These are phyloP conservation scores for Drosophila ogumai DNA, from an alignment of 1,140 invertebrate genomes.

Conservation along the genomic window DNA sequence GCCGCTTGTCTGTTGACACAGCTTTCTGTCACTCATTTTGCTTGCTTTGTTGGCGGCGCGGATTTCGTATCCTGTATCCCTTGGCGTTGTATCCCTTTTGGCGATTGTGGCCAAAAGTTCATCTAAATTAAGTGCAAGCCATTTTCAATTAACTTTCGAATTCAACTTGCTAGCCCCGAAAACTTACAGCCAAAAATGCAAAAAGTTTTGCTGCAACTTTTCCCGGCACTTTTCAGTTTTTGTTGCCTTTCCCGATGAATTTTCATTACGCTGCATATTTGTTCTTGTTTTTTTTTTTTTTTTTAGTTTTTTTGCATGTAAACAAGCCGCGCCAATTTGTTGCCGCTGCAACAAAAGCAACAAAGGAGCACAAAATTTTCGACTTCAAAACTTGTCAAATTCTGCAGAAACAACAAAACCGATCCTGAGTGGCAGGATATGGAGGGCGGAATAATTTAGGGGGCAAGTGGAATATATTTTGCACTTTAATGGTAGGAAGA, in stretches of 20 bases:
- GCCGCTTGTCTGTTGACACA: constrained; percentile 52
- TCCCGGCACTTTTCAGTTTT: constrained; percentile 23
- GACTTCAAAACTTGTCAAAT: constrained; percentile 57
- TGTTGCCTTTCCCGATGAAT: constrained; percentile 66
- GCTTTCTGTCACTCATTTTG: constrained; percentile 44
- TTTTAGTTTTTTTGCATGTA: constrained; percentile 51
- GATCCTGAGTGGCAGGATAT: constrained; percentile 45
- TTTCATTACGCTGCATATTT: constrained; percentile 81
- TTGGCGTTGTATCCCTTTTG: constrained; percentile 16
- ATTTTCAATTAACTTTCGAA: constrained; percentile 77
- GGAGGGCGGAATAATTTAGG: constrained; percentile 59
- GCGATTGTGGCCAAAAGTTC: constrained; percentile 68
- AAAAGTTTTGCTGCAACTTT: constrained; percentile 64
- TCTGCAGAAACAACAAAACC: constrained; percentile 44
- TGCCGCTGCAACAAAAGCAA: constrained; percentile 39
- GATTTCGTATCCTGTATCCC: constrained; percentile 24
- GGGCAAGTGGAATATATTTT: constrained; percentile 63
- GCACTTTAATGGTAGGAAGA: constrained; percentile 66
- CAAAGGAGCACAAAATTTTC: constrained; percentile 32
- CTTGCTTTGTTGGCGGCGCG: constrained; percentile 9
- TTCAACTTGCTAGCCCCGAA: constrained; percentile 38
- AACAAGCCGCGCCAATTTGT: constrained; percentile 78
- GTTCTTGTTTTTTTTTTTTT: constrained; percentile 27
- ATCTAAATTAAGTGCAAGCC: constrained; percentile 75
- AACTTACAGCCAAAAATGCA: constrained; percentile 71